Conservation (phyloP, 2,797 vertebrate genomes). For the Chanos chanos region DNA sequence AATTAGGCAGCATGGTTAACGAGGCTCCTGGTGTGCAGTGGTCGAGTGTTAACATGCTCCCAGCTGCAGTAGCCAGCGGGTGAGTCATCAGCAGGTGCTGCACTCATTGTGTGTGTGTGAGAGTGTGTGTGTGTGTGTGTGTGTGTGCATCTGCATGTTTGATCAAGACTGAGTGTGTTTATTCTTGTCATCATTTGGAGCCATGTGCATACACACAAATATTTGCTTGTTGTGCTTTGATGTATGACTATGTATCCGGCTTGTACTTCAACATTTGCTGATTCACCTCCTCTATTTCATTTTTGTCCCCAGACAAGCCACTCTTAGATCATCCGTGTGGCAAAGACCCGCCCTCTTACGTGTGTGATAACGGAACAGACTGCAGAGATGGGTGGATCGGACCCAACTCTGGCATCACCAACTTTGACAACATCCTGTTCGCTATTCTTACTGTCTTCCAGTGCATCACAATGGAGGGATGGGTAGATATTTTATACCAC, state of each 20-base stretch:
- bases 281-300: too few relatives aligned
- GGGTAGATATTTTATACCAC: conserved; percentile 90
- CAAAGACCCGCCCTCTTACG: conserved; percentile 74
- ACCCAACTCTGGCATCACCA: conserved; percentile 95
- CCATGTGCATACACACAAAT: background rate
- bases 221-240: too few relatives aligned
- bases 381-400: conserved; percentile 90
- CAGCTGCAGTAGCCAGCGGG: conserved; percentile 25
- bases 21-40: conserved; percentile 20
- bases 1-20: conserved; percentile 25
- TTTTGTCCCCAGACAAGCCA: too few relatives aligned
- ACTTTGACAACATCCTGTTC: conserved; percentile 98
- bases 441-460: conserved; percentile 91
- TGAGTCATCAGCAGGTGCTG: conserved; percentile 26
- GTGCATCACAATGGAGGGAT: conserved; percentile 91
- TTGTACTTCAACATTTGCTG: too few relatives aligned
- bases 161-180: background rate
- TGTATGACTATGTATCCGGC: too few relatives aligned
- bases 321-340: conserved; percentile 93
- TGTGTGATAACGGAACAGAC: conserved; percentile 74
- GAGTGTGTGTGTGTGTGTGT: background rate
- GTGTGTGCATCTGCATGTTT: background rate
- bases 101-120: background rate
- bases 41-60: conserved; percentile 31
- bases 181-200: conserved; percentile 41